A percentile compares a stretch with the other conserved stretches of the same genome.
Evolutionary conservation across 1,140 invertebrate genomes (phyloP).

Genomic region (Orius insidiosus): DNA sequence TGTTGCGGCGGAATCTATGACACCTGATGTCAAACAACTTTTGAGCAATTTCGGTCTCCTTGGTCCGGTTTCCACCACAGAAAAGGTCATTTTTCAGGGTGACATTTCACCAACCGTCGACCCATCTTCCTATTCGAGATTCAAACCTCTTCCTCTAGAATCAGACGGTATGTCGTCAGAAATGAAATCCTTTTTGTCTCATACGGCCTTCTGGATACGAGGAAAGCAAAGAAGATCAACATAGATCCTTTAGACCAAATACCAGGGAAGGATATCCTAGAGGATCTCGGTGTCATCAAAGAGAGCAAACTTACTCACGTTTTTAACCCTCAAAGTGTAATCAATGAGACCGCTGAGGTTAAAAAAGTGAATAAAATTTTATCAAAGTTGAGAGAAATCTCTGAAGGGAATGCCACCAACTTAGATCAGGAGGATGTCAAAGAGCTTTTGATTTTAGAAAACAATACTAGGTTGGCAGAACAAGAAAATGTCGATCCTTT

Average conservation of each 20-base stretch:
- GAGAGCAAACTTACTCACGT: conserved; percentile 22
- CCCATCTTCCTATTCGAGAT: conserved; percentile 32
- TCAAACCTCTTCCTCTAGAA: conserved; percentile 36
- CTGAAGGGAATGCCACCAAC: conserved; percentile 23
- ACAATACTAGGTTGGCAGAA: conserved; percentile 21
- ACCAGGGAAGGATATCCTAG: conserved; percentile 3
- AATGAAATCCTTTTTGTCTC: conserved; percentile 36
- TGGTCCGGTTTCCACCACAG: conserved; percentile 10
- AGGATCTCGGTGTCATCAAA: background rate
- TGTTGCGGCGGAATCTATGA: conserved; percentile 2
- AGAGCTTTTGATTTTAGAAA: conserved; percentile 22
- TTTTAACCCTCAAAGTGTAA: conserved; percentile 28
- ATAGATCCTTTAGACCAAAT: no score
- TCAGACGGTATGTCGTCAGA: conserved; percentile 25
- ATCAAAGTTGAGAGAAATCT: conserved; percentile 28
- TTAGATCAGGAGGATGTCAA: conserved; percentile 24
- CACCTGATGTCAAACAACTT: conserved; percentile 27
- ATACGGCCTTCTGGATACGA: conserved; percentile 31
- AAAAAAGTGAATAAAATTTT: conserved; percentile 29
- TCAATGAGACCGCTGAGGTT: conserved; percentile 23
- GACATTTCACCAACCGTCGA: conserved; percentile 21
- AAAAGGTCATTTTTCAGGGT: background rate
- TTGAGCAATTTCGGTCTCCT: conserved; percentile 28
- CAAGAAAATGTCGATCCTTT: conserved; percentile 13
- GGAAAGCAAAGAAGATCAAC: conserved; percentile 6